These are phyloP conservation scores for Phymorhynchus buccinoides DNA, from an alignment of 1,140 invertebrate genomes.

Conservation along the genomic window DNA sequence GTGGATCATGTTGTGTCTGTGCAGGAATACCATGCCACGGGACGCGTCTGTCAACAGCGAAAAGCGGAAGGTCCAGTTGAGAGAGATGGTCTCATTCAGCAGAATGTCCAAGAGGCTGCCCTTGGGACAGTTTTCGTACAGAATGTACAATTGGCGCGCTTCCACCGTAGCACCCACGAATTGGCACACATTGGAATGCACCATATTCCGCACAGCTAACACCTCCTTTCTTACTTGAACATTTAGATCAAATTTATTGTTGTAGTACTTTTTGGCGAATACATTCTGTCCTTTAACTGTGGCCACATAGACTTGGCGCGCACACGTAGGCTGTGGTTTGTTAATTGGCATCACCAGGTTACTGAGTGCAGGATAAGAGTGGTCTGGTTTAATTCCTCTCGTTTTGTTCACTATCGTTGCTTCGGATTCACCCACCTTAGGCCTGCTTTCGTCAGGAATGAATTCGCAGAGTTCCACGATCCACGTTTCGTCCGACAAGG, in stretches of 20 bases:
- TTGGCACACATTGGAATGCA: constrained; percentile 62
- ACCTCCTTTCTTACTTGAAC: not conserved
- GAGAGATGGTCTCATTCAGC: constrained; percentile 60
- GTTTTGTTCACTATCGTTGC: too few species aligned
- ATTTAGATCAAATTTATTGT: not conserved
- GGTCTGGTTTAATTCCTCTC: too few species aligned
- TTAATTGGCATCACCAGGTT: too few species aligned
- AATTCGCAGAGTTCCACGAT: too few species aligned
- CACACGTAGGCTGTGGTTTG: too few species aligned
- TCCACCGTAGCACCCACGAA: constrained; percentile 65
- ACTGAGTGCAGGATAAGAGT: too few species aligned
- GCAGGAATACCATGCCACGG: constrained; percentile 91
- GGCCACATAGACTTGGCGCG: too few species aligned
- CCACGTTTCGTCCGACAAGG: too few species aligned
- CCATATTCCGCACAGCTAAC: constrained; percentile 30
- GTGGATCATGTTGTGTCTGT: constrained; percentile 87
- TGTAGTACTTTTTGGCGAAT: not conserved
- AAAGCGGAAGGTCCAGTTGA: constrained; percentile 68
- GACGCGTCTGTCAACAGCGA: constrained; percentile 63
- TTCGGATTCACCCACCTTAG: too few species aligned
- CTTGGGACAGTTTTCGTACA: constrained; percentile 66
- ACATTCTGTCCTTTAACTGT: not conserved
- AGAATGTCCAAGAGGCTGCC: constrained; percentile 63
- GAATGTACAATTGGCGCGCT: constrained; percentile 57
- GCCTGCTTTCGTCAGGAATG: too few species aligned